Evolutionary conservation across 2,113 vertebrate genomes (phyloP).

Genomic region (Diadophis punctatus): DNA sequence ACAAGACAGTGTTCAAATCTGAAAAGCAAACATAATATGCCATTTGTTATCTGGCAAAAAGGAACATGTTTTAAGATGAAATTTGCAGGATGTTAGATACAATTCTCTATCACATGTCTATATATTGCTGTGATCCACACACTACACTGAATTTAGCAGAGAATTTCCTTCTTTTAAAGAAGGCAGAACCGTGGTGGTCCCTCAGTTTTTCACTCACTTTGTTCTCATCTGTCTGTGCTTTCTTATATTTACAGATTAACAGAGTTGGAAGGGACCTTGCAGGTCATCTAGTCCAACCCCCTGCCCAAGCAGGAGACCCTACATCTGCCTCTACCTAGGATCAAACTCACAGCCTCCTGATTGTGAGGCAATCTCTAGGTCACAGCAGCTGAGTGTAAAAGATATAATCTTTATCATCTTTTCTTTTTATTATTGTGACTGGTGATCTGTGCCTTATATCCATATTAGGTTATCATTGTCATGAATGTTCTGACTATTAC

Average conservation of each 20-base stretch:
- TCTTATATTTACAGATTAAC: too few species aligned
- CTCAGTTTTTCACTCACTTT: slow-evolving; percentile 16
- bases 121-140: background rate
- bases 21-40: background rate
- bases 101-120: background rate
- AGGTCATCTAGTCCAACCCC: too few species aligned
- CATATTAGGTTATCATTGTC: slow-evolving; percentile 55
- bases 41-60: background rate
- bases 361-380: too few species aligned
- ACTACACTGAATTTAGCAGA: background rate
- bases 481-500: slow-evolving; percentile 50
- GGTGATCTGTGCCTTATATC: slow-evolving; percentile 61
- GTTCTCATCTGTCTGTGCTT: slow-evolving; percentile 45
- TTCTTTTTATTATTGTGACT: slow-evolving; percentile 59
- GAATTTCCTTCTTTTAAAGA: too few species aligned
- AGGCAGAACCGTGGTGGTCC: rapidly evolving
- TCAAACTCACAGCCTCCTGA: too few species aligned
- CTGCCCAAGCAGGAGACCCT: too few species aligned
- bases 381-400: too few species aligned
- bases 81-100: background rate
- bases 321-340: too few species aligned
- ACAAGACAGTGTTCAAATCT: background rate
- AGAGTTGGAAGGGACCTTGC: too few species aligned
- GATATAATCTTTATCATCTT: slow-evolving; percentile 58
- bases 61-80: background rate